Evolutionary conservation across 2,797 vertebrate genomes (phyloP), one percentile per base, ranked within the genome.

Genomic region (Etheostoma nigrum): DNA sequence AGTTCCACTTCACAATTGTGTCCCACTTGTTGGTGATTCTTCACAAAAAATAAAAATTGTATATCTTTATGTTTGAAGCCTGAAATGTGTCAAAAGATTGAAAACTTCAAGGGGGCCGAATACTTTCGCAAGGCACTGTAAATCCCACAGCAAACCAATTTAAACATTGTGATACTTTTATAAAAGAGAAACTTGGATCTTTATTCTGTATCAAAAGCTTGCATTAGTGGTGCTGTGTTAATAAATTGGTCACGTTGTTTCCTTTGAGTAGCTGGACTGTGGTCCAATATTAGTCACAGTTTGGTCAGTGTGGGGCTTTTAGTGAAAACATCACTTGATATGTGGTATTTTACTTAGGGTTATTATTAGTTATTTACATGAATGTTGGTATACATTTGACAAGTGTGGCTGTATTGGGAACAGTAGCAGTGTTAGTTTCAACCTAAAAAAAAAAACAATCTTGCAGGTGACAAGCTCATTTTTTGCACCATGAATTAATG

Each of bases 61-160:
- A n/a, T n/a, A n/a, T n/a, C n/a, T n/a, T n/a, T n/a, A n/a, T n/a
- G n/a, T n/a, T n/a, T n/a, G n/a, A n/a, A n/a, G n/a, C n/a, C n/a
- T n/a, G n/a, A n/a, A n/a, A n/a, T n/a, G n/a, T n/a, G n/a, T n/a
- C n/a, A n/a, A n/a, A n/a, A n/a, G n/a, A n/a, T n/a, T n/a, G n/a
- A n/a, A n/a, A n/a, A n/a, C n/a, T n/a, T n/a, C n/a, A n/a, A n/a
- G n/a, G n/a, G n/a, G n/a, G n/a, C n/a, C n/a, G n/a, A n/a, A n/a
- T n/a, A n/a, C n/a, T n/a, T n/a, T n/a, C n/a, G n/a, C n/a, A n/a
- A n/a, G n/a, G n/a, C n/a, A n/a, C n/a, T n/a, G n/a, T n/a, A 53
- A 53, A 71, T 75, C 19, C 53, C 77, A 65, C 45, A 68, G 16
- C 21, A 51, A 77, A 79, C 44, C 64, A 58, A 16, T 62, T 72